Conservation (phyloP, 2,113 vertebrate genomes). For the Dolichallabes microphthalmus region DNA sequence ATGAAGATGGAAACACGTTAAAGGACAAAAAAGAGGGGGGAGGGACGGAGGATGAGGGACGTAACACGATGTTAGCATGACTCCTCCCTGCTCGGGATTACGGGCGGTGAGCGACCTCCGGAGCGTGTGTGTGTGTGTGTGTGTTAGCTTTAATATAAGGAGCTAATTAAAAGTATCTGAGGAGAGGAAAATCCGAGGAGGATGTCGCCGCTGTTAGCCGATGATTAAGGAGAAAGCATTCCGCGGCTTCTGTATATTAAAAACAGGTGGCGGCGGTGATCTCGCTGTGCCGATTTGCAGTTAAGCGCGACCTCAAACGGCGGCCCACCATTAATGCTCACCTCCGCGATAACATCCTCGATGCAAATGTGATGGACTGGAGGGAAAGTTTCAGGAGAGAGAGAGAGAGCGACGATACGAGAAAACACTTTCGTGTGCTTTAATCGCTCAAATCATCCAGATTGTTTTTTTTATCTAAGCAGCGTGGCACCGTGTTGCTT, state of each 20-base stretch:
- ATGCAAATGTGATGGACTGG: constrained; percentile 8
- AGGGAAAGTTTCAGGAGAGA: not conserved
- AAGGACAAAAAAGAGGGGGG: not conserved
- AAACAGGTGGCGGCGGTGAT: constrained; percentile 5
- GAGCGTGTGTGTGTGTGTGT: not conserved
- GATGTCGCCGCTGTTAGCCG: constrained; percentile 24
- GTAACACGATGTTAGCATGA: constrained; percentile 9
- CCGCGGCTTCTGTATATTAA: constrained; percentile 22
- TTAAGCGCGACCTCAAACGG: not conserved
- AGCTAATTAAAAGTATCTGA: constrained; percentile 47
- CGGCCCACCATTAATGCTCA: constrained; percentile 18
- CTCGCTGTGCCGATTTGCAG: not conserved
- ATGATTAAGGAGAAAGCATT: constrained; percentile 39
- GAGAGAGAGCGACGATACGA: not conserved
- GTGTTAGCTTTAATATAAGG: constrained; percentile 44
- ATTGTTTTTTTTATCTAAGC: constrained; percentile 26
- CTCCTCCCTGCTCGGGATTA: constrained; percentile 34
- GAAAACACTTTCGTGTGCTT: constrained; percentile 2
- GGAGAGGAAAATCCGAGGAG: constrained; percentile 22
- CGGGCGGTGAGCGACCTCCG: not conserved
- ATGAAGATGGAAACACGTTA: constrained; percentile 47
- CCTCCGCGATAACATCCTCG: not conserved
- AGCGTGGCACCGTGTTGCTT: not conserved
- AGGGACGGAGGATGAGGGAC: constrained; percentile 22
- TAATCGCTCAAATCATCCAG: constrained; percentile 26